phyloP scores from a whole-genome alignment of 2,797 vertebrate genomes.

The Arnoldichthys spilopterus region DNA sequence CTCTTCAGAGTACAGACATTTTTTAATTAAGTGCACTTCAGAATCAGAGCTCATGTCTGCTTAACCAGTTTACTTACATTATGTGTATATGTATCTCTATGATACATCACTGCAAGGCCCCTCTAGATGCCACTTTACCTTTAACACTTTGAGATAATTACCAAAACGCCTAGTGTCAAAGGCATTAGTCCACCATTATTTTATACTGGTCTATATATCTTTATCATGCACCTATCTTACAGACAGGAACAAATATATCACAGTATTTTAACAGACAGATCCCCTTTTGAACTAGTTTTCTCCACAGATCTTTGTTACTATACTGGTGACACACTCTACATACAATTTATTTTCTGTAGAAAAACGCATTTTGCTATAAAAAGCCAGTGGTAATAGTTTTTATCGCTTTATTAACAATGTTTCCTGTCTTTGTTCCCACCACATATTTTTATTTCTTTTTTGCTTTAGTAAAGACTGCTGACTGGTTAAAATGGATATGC shows the following conservation, averaged over 20 bases:
- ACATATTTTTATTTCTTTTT: neutral
- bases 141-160: neutral
- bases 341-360: neutral
- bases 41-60: neutral
- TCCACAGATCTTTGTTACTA: neutral
- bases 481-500: constrained; percentile 9
- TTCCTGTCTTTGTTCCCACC: neutral
- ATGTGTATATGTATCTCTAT: neutral
- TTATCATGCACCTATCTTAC: neutral
- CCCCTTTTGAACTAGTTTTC: neutral
- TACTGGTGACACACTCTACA: neutral
- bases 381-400: neutral
- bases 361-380: neutral
- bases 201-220: neutral
- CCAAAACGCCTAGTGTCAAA: neutral
- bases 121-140: neutral
- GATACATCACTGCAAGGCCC: neutral
- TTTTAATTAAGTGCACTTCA: constrained; percentile 5
- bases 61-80: neutral
- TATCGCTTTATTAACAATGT: neutral
- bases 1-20: neutral
- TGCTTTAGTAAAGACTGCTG: neutral
- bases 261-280: neutral
- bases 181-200: neutral
- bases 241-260: neutral